Percentiles rank a stretch among this genome's conserved stretches.
Evolutionary conservation across 2,113 vertebrate species (phyloP).

Genomic region (Probosciger aterrimus): DNA sequence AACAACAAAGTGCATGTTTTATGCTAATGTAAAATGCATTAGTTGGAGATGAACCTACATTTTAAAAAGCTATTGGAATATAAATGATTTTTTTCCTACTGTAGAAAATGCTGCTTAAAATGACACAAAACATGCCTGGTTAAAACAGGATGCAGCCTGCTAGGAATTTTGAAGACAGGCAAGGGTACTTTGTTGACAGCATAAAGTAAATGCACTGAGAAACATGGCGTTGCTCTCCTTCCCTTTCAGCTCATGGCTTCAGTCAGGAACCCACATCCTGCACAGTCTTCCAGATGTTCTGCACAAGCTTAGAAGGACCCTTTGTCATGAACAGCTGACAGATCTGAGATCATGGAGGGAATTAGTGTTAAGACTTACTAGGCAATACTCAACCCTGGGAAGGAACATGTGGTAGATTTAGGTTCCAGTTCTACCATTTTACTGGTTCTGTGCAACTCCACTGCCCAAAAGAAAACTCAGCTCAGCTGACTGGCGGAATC

Average conservation of each 20-base stretch:
- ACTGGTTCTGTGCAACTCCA: not conserved
- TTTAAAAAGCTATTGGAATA: not conserved
- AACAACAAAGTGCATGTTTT: not conserved
- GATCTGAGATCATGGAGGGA: not conserved
- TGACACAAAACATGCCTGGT: not conserved
- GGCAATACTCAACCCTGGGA: not conserved
- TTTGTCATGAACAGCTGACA: not conserved
- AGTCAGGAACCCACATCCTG: not conserved
- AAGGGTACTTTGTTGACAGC: not conserved
- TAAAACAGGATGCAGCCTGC: not conserved
- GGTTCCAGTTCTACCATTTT: not conserved
- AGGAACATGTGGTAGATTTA: not conserved
- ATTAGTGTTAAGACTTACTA: conserved; percentile 28
- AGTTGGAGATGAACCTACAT: not conserved
- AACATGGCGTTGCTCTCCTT: not conserved
- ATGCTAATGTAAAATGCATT: not conserved
- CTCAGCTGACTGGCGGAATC: not conserved
- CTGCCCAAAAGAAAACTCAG: not conserved
- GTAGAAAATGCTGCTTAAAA: not conserved
- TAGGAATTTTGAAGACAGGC: not conserved
- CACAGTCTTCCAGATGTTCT: not conserved
- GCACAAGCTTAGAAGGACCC: not conserved
- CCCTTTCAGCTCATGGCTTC: not conserved
- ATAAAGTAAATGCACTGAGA: conserved; percentile 22
- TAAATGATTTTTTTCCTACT: not conserved